Conservation (phyloP, 2,888 invertebrate genomes). For the Protodeltote pygarga region DNA sequence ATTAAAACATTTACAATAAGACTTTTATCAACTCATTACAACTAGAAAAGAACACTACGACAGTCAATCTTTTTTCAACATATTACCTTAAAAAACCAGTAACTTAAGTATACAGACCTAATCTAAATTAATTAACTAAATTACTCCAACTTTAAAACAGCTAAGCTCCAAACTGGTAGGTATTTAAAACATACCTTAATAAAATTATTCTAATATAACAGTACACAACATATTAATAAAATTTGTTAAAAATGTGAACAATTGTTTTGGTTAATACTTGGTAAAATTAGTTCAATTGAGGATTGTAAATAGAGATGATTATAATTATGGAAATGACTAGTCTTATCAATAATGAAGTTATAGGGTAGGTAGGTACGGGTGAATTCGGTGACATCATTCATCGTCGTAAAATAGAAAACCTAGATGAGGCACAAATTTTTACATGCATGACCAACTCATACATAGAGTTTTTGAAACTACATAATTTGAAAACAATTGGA, state of each 20-base stretch:
- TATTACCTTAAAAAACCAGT: constrained; percentile 54
- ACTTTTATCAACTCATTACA: constrained; percentile 29
- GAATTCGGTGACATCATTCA: constrained; percentile 19
- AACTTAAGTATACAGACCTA: constrained; percentile 57
- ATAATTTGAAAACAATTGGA: constrained; percentile 46
- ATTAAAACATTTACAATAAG: constrained; percentile 31
- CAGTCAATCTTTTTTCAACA: constrained; percentile 38
- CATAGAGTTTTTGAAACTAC: constrained; percentile 51
- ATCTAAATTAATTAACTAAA: constrained; percentile 61
- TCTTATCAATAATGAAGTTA: constrained; percentile 41
- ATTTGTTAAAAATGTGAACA: constrained; percentile 83
- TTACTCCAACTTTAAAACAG: constrained; percentile 57
- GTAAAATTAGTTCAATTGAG: constrained; percentile 62
- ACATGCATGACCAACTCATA: constrained; percentile 44
- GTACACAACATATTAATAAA: constrained; percentile 82
- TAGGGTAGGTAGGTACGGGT: constrained; percentile 40
- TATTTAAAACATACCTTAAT: constrained; percentile 73
- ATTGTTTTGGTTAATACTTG: constrained; percentile 82
- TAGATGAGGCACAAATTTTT: constrained; percentile 57
- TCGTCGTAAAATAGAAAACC: constrained; percentile 20
- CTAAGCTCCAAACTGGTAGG: constrained; percentile 65
- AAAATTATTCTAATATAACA: constrained; percentile 73
- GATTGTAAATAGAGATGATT: constrained; percentile 55
- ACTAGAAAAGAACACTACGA: constrained; percentile 40
- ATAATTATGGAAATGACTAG: constrained; percentile 64